Evolutionary conservation across 2,797 vertebrate species (phyloP).

Genomic region (Babyrousa celebensis): DNA sequence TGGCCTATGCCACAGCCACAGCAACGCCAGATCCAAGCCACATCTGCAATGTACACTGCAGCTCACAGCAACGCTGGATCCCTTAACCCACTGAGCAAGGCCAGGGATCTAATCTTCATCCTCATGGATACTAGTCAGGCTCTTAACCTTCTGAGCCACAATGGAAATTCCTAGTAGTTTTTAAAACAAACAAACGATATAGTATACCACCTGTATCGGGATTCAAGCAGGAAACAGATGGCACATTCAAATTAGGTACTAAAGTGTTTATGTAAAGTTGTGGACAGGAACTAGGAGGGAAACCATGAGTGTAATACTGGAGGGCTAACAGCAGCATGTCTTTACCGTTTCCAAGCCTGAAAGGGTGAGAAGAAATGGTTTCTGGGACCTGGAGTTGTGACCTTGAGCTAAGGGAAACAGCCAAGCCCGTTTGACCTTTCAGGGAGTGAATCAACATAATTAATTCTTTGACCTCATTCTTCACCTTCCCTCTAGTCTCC

Average conservation of each 20-base stretch:
- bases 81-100: no score
- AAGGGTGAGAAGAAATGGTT: neutral
- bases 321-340: neutral
- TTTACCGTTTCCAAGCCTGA: neutral
- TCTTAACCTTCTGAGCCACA: no score
- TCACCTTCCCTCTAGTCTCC: neutral
- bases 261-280: slow-evolving; percentile 61
- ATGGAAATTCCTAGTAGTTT: slow-evolving; percentile 26
- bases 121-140: no score
- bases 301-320: neutral
- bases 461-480: neutral
- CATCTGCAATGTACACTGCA: no score
- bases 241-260: slow-evolving; percentile 66
- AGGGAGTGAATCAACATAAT: neutral
- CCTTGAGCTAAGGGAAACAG: neutral
- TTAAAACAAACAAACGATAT: slow-evolving; percentile 42
- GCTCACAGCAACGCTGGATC: no score
- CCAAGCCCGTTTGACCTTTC: neutral
- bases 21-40: no score
- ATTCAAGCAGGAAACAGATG: slow-evolving; percentile 73
- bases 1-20: no score
- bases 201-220: slow-evolving; percentile 61
- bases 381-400: slow-evolving; percentile 20
- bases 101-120: no score
- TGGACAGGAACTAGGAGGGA: neutral